A percentile compares a stretch with the other conserved stretches of the same genome.
Conservation (phyloP, 2,888 invertebrate genomes). For the Brachypalpus laphriformis region DNA sequence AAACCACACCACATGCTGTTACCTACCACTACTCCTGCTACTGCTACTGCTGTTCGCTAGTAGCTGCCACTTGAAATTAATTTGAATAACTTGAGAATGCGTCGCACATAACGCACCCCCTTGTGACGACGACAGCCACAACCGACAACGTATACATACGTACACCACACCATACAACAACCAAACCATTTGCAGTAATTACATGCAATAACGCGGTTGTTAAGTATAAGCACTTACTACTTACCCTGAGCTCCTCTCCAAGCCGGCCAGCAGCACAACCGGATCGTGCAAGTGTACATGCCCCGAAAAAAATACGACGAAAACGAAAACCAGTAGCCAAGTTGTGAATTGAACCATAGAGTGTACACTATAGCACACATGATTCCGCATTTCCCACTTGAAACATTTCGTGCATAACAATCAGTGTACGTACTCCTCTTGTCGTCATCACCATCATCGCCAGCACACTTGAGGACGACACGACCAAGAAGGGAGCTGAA, state of each 20-base stretch:
- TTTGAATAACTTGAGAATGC: conserved; percentile 73
- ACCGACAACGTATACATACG: conserved; percentile 4
- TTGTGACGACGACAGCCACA: conserved; percentile 38
- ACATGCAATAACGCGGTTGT: conserved; percentile 71
- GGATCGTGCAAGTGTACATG: conserved; percentile 47
- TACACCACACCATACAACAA: not conserved
- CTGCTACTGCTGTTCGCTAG: conserved; percentile 3
- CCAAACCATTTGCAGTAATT: conserved; percentile 69
- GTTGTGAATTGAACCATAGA: conserved; percentile 60
- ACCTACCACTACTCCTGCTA: not conserved
- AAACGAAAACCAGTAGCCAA: conserved; percentile 65
- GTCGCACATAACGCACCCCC: conserved; percentile 69
- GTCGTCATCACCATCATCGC: conserved; percentile 27
- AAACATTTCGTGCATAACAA: conserved; percentile 73
- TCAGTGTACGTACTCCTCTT: conserved; percentile 57
- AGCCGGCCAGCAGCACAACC: conserved; percentile 33
- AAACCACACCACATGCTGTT: conserved; percentile 28
- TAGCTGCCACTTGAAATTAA: conserved; percentile 60
- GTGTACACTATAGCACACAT: conserved; percentile 40
- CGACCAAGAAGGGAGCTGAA: conserved; percentile 36
- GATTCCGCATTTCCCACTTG: conserved; percentile 74
- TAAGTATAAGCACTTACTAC: conserved; percentile 54
- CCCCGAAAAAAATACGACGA: conserved; percentile 23
- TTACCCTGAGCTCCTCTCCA: conserved; percentile 32
- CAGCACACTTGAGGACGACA: conserved; percentile 18